Conservation (phyloP, 2,797 vertebrate genomes). For the Sebastes steindachneri region DNA sequence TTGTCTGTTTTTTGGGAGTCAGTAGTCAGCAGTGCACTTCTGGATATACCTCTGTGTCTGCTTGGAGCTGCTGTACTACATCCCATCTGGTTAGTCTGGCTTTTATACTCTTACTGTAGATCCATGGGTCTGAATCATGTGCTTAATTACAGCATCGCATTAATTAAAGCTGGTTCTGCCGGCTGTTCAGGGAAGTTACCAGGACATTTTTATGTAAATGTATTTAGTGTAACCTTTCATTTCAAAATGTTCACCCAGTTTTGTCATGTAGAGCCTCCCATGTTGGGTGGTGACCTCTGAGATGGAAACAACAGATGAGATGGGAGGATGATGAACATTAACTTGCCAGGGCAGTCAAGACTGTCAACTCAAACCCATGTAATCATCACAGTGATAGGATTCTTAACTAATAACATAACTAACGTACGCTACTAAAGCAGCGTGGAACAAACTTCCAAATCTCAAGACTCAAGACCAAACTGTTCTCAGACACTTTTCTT, state of each 20-base stretch:
- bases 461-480: no score
- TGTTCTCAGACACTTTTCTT: no score
- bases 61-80: neutral
- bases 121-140: neutral
- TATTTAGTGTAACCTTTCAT: neutral
- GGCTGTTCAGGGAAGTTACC: neutral
- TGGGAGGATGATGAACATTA: neutral
- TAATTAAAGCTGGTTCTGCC: neutral
- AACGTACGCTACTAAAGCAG: no score
- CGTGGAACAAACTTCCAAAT: no score
- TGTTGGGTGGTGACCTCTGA: neutral
- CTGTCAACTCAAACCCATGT: no score
- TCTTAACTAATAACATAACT: no score
- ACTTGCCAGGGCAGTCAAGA: no score
- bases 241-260: neutral
- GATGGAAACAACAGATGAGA: neutral
- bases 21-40: neutral
- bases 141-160: neutral
- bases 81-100: neutral
- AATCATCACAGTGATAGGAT: no score
- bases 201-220: neutral
- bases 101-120: slow-evolving; percentile 13
- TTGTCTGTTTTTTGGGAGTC: neutral
- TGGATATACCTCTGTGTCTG: neutral
- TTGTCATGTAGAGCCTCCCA: neutral